These are phyloP conservation scores for Diplosoma virens DNA, from an alignment of 23 tunicate genomes.

Conservation along the genomic window DNA sequence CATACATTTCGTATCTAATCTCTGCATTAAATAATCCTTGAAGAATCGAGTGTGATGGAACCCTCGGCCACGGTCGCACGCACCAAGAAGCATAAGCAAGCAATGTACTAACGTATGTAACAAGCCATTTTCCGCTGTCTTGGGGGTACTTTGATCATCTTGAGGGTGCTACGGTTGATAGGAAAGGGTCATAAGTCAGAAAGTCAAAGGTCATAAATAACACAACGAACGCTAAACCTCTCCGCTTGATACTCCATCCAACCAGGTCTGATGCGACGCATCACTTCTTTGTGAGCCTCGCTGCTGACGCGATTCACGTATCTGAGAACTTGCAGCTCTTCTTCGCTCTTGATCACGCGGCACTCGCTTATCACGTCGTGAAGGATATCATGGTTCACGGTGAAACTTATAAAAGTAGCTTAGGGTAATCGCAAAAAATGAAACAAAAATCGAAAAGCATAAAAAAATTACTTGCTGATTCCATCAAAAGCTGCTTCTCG, in stretches of 20 bases:
- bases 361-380: conserved; percentile 70
- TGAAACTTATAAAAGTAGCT: conserved; percentile 56
- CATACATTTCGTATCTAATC: too few species aligned
- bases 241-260: conserved; percentile 99
- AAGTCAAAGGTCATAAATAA: too few species aligned
- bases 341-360: conserved; percentile 74
- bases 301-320: conserved; percentile 91
- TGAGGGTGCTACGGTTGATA: too few species aligned
- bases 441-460: background rate
- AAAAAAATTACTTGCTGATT: conserved; percentile 53
- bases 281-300: conserved; percentile 91
- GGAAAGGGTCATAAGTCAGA: too few species aligned
- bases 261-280: conserved; percentile 84
- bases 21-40: too few species aligned
- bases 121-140: too few species aligned
- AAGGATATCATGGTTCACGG: conserved; percentile 57
- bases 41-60: too few species aligned
- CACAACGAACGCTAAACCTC: conserved; percentile 55
- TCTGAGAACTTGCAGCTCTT: conserved; percentile 82
- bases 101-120: too few species aligned
- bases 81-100: too few species aligned
- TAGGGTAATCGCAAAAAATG: too few species aligned
- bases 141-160: too few species aligned
- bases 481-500: conserved; percentile 91
- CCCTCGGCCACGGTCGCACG: too few species aligned